Evolutionary conservation across 2,113 vertebrate species (phyloP), one percentile per base, ranked within the genome.

Genomic region (Mola mola): DNA sequence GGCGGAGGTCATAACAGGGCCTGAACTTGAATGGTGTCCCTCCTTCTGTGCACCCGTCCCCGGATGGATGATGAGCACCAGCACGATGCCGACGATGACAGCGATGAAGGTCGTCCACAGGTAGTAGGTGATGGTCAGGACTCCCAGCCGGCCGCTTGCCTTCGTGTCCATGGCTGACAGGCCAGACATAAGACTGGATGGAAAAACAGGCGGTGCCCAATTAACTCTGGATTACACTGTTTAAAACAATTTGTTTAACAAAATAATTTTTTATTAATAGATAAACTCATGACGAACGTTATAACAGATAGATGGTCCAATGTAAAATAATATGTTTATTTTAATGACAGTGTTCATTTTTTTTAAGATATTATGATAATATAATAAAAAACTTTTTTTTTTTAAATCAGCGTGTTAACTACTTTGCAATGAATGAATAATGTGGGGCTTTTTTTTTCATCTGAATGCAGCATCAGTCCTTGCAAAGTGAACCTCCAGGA

Each of bases 71-170:
- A 88, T 90, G 58, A 93, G 69, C 46, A 95, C 95, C 0, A 96
- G 81, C 20, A 93, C 56, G 46, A 96, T 95, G 15, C 95, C 94
- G 0, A 94, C 84, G 0, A 94, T 92, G 61, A 96, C 95, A 0
- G 95, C 95, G 47, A 96, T 84, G 86, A 96, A 95, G 21, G 95
- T 96, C 2, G 95, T 96, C 94, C 94, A 95, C 19, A 96, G 91
- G 79, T 96, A 96, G 78, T 96, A 96, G 22, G 94, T 95, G 78
- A 96, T 87, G 2, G 94, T 96, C 72, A 96, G 90, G 46, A 96
- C 56, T 0, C 95, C 95, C 86, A 96, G 91, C 17, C 93, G 93
- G 16, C 94, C 94, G 0, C 94, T 95, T 9, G 91, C 92, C 61
- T 72, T 94, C 1, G 94, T 93, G 71, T 96, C 95, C 94, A 96